A percentile compares a stretch with the other conserved stretches of the same genome.
Conservation (phyloP, 2,797 vertebrate genomes). For the Hemitrygon akajei region DNA sequence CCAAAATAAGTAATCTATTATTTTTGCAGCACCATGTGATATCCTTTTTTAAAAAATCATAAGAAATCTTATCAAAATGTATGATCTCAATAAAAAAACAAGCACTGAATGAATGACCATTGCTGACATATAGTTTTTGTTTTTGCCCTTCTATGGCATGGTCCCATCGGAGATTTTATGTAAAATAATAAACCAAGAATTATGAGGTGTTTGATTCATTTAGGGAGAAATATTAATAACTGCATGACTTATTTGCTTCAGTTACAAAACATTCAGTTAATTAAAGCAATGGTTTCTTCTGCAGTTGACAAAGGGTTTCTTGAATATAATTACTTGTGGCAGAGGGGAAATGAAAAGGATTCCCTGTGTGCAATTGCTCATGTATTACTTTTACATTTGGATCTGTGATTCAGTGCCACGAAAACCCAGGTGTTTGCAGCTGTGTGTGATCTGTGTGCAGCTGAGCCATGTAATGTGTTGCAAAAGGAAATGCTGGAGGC, state of each 20-base stretch:
- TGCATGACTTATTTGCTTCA: background rate
- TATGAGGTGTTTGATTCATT: background rate
- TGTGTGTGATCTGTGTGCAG: background rate
- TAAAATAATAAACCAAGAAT: background rate
- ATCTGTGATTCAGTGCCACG: background rate
- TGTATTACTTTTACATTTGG: background rate
- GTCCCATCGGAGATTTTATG: background rate
- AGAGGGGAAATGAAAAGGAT: background rate
- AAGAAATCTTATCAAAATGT: no score
- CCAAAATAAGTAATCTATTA: no score
- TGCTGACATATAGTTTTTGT: background rate
- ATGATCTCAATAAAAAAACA: background rate
- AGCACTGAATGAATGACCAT: background rate
- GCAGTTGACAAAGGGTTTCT: background rate
- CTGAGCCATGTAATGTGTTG: background rate
- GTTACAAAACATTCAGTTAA: conserved; percentile 10
- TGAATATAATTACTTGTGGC: background rate
- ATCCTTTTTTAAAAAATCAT: no score
- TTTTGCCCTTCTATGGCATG: background rate
- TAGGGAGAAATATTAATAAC: background rate
- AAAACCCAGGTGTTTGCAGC: background rate
- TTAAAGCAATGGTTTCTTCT: background rate
- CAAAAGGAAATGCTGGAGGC: background rate
- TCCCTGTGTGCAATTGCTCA: background rate
- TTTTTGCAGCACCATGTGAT: no score